Evolutionary conservation across 2,113 vertebrate genomes (phyloP), one percentile per base, ranked within the genome.

Genomic region (Tiliqua scincoides): DNA sequence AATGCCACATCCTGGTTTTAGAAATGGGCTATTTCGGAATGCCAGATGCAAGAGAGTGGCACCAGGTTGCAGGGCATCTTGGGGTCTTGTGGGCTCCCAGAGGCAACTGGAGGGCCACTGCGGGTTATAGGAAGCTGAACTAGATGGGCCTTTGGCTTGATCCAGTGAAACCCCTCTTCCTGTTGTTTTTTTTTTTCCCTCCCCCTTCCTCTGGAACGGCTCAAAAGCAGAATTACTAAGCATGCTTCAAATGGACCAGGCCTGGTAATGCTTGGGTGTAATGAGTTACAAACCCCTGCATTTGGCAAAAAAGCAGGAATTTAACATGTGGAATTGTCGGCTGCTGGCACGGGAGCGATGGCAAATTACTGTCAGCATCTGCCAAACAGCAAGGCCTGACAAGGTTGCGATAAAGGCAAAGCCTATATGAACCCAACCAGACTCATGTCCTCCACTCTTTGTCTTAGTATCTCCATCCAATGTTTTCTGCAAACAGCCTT

Each of bases 221-320:
- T 70, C 91, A 93, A 92, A 91, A 82, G 75, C 83, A 88, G 89
- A 87, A 54, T 92, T 94, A 92, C 94, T 92, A 94, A 94, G 89
- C 88, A 89, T 91, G 89, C 92, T 94, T 93, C 92, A 93, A 93
- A 91, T 91, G 90, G 90, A 82, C 30, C 6, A 86, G 91, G 72
- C 87, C 89, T 89, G 89, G 94, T 93, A 94, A 94, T 91, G 91
- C 84, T 0, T 83, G 91, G 89, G 89, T 89, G 92, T 94, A 95
- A 95, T 95, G 94, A 95, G 92, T 88, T 93, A 93, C 91, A 91
- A 94, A 94, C 87, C 89, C 86, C 89, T 93, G 90, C 90, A 91
- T 92, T 94, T 93, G 94, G 92, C 93, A 93, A 88, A 92, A 93
- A 94, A 90, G 90, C 88, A 87, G 91, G 87, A 17, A 61, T 78